Evolutionary conservation across 2,113 vertebrate genomes (phyloP).

Genomic region (Oreocharis arfaki): DNA sequence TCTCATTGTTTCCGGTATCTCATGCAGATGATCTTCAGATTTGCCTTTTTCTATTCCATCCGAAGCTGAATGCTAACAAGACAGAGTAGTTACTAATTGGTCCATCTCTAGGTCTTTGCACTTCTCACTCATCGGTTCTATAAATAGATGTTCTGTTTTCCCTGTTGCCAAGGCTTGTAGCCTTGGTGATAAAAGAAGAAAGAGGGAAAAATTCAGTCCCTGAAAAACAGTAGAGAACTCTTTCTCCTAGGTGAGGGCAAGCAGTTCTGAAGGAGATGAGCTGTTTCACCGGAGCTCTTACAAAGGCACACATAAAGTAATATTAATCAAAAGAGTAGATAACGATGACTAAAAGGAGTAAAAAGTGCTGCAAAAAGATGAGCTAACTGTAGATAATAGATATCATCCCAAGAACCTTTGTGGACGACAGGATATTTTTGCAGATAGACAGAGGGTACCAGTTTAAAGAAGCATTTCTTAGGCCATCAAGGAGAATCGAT

Average conservation of each 20-base stretch:
- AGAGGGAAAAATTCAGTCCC: not conserved
- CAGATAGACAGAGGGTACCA: not conserved
- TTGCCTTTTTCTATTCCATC: conserved; percentile 14
- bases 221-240: not conserved
- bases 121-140: conserved; percentile 30
- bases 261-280: not conserved
- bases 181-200: conserved; percentile 56
- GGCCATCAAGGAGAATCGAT: not conserved
- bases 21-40: conserved; percentile 21
- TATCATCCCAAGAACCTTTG: not conserved
- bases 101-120: conserved; percentile 40
- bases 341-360: not conserved
- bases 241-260: not conserved
- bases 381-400: not conserved
- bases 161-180: conserved; percentile 58
- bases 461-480: not conserved
- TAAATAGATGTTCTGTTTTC: conserved; percentile 53
- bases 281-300: not conserved
- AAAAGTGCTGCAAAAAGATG: not conserved
- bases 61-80: conserved; percentile 4
- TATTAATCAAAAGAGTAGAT: not conserved
- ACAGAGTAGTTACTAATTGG: conserved; percentile 39
- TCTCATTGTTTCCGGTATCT: conserved; percentile 14
- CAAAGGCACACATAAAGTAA: not conserved
- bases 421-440: not conserved